Evolutionary conservation across 2,113 vertebrate genomes (phyloP), one percentile per base, ranked within the genome.

Genomic region (Aspidoscelis tigris): DNA sequence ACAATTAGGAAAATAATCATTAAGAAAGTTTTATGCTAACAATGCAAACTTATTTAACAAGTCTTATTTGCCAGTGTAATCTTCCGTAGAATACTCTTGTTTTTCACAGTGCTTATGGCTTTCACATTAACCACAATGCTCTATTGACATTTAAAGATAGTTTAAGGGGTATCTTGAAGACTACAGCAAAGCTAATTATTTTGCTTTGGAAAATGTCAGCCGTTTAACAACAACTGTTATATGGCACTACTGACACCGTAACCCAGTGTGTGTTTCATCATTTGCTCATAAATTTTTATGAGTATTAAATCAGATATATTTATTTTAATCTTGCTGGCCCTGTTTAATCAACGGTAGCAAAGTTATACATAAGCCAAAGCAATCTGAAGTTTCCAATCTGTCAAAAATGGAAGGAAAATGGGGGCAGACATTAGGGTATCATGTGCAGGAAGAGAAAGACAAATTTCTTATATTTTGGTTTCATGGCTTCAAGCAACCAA

Each of bases 41-140:
- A 91, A 91, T 83, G 43, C 73, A 90, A 87, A 92, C 87, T 83
- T 87, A 93, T 93, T 91, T 94, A 93, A 88, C 86, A 87, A 84
- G 81, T 82, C 88, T 92, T 93, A 87, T 58, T 86, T 86, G 85
- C 84, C 87, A 55, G 66, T 91, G 68, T 88, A 91, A 93, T 91
- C 58, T 89, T 83, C 84, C 78, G 76, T 84, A 89, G 33, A 47
- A 88, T 87, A 20, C 26, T 1, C 79, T 75, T 88, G 78, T 2
- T 4, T 91, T 89, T 86, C 87, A 87, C 85, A 79, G 74, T 78
- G 71, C 89, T 91, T 88, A 69, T 77, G 43, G 71, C 58, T 93
- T 89, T 90, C 82, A 66, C 83, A 88, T 88, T 84, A 91, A 66
- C 66, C 87, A 83, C 70, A 86, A 43, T 43, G 76, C 22, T 87